phyloP scores from a whole-genome alignment of 2,888 invertebrate genomes.

The Sclerodermus sp. region DNA sequence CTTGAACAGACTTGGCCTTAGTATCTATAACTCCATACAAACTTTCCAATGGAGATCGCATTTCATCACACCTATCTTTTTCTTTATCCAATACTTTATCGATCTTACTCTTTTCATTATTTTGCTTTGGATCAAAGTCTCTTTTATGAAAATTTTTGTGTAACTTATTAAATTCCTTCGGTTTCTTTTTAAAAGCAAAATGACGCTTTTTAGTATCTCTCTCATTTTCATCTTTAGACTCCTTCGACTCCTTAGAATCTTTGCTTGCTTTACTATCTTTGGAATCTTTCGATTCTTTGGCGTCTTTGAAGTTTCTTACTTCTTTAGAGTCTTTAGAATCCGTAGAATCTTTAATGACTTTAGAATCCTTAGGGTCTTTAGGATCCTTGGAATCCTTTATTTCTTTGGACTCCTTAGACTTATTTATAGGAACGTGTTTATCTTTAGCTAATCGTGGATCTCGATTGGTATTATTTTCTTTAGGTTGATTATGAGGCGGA shows the following conservation, averaged over 20 bases:
- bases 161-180: constrained; percentile 14
- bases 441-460: constrained; percentile 42
- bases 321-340: constrained; percentile 17
- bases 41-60: constrained; percentile 59
- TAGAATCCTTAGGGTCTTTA: constrained; percentile 7
- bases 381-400: constrained; percentile 9
- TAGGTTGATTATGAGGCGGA: constrained; percentile 9
- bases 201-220: constrained; percentile 35
- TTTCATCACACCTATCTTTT: constrained; percentile 41
- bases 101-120: no score
- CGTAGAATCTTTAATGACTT: no score
- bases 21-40: constrained; percentile 57
- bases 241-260: constrained; percentile 11
- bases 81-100: no score
- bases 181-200: constrained; percentile 22
- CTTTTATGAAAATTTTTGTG: no score
- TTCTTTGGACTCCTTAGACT: not conserved
- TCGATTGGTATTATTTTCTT: constrained; percentile 21
- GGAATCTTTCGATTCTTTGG: no score
- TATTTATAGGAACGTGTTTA: constrained; percentile 1
- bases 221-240: no score
- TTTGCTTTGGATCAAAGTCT: no score
- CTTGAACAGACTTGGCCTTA: constrained; percentile 55
- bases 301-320: constrained; percentile 15
- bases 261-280: no score